These are phyloP conservation scores for Notamacropus eugenii DNA, from an alignment of 2,797 vertebrate genomes.

Conservation along the genomic window DNA sequence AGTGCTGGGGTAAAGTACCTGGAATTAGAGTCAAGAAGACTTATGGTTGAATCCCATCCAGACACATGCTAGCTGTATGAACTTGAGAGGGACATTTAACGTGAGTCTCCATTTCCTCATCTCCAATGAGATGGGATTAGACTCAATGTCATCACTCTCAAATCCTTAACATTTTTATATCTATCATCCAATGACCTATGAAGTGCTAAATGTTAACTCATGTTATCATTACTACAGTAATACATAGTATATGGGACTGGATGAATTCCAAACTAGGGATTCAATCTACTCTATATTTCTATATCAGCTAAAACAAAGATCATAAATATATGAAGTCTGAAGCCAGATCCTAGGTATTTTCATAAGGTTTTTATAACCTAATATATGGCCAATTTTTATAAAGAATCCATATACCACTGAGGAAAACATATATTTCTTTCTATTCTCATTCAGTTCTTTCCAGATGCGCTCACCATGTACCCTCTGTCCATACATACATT, in stretches of 20 bases:
- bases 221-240: not conserved
- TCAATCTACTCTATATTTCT: not conserved
- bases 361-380: not conserved
- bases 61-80: not conserved
- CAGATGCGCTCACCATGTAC: not conserved
- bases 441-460: not conserved
- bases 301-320: not conserved
- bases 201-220: not conserved
- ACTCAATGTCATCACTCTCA: not conserved
- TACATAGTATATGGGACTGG: not conserved
- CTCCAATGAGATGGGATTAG: not conserved
- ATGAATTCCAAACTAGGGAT: not conserved
- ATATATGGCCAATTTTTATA: no score
- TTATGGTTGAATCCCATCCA: not conserved
- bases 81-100: conserved; percentile 2
- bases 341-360: not conserved
- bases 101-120: conserved; percentile 4
- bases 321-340: not conserved
- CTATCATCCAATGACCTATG: not conserved
- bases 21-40: not conserved
- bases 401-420: not conserved
- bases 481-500: no score
- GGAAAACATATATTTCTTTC: not conserved
- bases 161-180: conserved; percentile 19
- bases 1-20: rapidly evolving